Evolutionary conservation across 53 echinoderm and acorn worm species (phyloP).

Genomic region (Astropecten irregularis): DNA sequence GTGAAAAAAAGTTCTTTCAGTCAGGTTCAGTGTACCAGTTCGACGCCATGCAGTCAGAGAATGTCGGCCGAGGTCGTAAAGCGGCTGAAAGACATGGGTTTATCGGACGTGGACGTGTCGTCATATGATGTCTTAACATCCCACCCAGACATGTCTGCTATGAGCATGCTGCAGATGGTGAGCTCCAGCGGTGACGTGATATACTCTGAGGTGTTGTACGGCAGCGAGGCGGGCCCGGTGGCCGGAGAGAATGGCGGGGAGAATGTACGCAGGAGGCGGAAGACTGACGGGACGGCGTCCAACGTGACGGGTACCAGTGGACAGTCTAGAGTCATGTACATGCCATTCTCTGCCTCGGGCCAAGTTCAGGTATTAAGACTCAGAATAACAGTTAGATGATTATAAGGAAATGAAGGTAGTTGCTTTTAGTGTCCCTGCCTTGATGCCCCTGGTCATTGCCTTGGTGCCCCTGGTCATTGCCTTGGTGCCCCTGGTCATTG

Average conservation of each 20-base stretch:
- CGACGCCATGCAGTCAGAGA: constrained; percentile 39
- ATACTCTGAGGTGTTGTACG: constrained; percentile 31
- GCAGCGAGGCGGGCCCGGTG: neutral
- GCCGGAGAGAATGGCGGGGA: neutral
- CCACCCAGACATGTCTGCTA: constrained; percentile 29
- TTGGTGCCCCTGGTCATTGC: too few species aligned
- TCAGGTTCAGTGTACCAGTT: constrained; percentile 15
- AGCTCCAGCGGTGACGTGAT: constrained; percentile 11
- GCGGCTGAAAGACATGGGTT: constrained; percentile 13
- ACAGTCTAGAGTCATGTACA: constrained; percentile 33
- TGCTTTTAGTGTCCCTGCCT: too few species aligned
- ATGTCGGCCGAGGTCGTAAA: constrained; percentile 2
- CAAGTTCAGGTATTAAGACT: constrained; percentile 12
- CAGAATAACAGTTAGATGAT: neutral
- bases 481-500: too few species aligned
- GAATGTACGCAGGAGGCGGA: neutral
- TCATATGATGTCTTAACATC: constrained; percentile 49
- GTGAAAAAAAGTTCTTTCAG: constrained; percentile 3
- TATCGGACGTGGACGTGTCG: constrained; percentile 27
- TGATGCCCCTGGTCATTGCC: too few species aligned
- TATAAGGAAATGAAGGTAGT: neutral
- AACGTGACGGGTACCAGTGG: neutral
- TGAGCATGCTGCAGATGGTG: constrained; percentile 27
- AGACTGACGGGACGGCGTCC: neutral
- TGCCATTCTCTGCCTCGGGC: constrained; percentile 47